phyloP scores from a whole-genome alignment of 2,797 vertebrate genomes.

The Momotus momota region DNA sequence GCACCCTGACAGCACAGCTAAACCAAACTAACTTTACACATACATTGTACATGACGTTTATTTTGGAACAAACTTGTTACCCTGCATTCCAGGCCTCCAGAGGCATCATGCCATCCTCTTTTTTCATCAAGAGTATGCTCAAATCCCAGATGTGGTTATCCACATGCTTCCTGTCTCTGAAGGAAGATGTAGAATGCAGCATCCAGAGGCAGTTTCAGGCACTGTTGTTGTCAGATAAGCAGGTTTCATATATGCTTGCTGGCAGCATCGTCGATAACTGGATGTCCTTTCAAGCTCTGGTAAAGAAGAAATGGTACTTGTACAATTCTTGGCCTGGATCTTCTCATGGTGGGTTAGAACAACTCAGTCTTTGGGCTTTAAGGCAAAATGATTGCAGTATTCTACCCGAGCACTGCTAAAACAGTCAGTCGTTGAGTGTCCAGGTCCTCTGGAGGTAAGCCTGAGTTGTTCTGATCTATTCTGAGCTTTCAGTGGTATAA shows the following conservation, averaged over 20 bases:
- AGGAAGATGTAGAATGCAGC: slow-evolving; percentile 8
- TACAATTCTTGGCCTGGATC: neutral
- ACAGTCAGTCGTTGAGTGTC: neutral
- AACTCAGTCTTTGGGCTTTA: neutral
- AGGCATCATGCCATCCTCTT: slow-evolving; percentile 52
- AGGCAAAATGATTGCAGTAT: neutral
- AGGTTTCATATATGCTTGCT: neutral
- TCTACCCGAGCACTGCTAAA: neutral
- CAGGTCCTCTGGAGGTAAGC: neutral
- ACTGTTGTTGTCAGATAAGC: neutral
- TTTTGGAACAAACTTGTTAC: slow-evolving; percentile 65
- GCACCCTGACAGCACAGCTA: slow-evolving; percentile 56
- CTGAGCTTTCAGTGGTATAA: neutral
- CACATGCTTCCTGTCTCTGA: neutral
- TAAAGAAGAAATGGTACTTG: neutral
- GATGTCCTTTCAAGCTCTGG: neutral
- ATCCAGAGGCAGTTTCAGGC: neutral
- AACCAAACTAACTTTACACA: slow-evolving; percentile 38
- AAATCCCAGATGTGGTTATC: slow-evolving; percentile 46
- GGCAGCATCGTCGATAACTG: neutral
- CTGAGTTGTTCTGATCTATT: slow-evolving; percentile 13
- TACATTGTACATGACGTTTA: slow-evolving; percentile 65
- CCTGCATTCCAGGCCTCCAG: slow-evolving; percentile 58
- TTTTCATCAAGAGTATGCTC: slow-evolving; percentile 61
- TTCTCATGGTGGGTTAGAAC: neutral